These are phyloP conservation scores for Chaetogeoica ovagalla DNA, from an alignment of 2,888 invertebrate genomes.

Conservation along the genomic window DNA sequence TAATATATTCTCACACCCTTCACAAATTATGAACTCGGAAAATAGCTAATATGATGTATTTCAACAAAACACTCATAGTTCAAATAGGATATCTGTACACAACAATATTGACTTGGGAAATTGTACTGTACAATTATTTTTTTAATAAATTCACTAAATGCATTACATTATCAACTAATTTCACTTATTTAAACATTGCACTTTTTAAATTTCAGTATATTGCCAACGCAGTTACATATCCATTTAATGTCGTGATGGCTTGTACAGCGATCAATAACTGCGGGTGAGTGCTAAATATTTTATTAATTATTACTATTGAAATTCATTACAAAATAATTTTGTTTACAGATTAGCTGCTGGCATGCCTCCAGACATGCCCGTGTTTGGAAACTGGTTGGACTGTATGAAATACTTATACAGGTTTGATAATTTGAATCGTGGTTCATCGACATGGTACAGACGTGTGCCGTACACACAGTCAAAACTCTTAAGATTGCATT, in stretches of 20 bases:
- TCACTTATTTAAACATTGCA: neutral
- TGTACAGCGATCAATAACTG: conserved; percentile 86
- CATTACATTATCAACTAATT: neutral
- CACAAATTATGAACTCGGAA: too few relatives aligned
- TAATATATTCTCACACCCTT: too few relatives aligned
- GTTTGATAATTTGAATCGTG: conserved; percentile 80
- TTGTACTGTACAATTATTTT: too few relatives aligned
- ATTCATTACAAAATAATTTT: neutral
- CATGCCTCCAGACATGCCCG: conserved; percentile 80
- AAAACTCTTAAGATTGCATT: conserved; percentile 22
- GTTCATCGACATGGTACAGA: conserved; percentile 79
- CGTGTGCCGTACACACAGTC: conserved; percentile 63
- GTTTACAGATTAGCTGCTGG: conserved; percentile 73
- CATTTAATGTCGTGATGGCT: conserved; percentile 86
- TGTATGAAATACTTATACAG: conserved; percentile 80
- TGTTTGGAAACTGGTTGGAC: conserved; percentile 77
- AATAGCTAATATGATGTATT: too few relatives aligned
- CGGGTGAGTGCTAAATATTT: conserved; percentile 61
- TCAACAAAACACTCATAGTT: too few relatives aligned
- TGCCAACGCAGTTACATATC: conserved; percentile 85
- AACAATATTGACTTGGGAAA: too few relatives aligned
- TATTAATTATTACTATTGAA: too few relatives aligned
- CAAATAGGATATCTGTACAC: too few relatives aligned
- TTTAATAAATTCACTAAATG: too few relatives aligned
- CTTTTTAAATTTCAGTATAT: conserved; percentile 65